A percentile compares a stretch with the other conserved stretches of the same genome.
Evolutionary conservation across 2,888 invertebrate species (phyloP).

Genomic region (Andrena praecox): DNA sequence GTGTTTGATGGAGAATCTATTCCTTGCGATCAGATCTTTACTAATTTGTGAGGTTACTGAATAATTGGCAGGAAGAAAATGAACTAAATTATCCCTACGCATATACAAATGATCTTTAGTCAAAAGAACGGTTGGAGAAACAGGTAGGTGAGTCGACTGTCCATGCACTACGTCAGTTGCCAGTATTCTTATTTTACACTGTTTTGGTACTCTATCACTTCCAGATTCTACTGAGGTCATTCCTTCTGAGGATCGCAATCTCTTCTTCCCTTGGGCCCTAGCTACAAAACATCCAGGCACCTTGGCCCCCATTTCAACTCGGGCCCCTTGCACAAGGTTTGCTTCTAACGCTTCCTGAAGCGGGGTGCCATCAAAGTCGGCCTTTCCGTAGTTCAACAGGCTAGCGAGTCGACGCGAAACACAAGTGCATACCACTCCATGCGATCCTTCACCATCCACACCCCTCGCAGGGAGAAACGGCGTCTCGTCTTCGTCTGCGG

Average conservation of each 20-base stretch:
- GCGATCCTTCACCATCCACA: background rate
- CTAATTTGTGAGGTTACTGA: too few relatives aligned
- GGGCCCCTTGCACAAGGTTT: background rate
- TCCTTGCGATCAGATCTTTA: too few relatives aligned
- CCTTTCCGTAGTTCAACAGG: background rate
- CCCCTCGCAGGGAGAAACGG: background rate
- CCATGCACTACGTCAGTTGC: background rate
- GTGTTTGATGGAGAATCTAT: background rate
- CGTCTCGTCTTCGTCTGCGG: background rate
- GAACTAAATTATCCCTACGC: too few relatives aligned
- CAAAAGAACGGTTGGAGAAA: background rate
- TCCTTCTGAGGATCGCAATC: conserved; percentile 1
- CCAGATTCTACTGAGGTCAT: background rate
- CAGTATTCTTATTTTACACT: background rate
- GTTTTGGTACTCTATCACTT: background rate
- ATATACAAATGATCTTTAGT: background rate
- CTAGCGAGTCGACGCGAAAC: background rate
- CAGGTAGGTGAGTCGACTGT: background rate
- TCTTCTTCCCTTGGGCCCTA: too few relatives aligned
- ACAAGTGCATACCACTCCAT: background rate
- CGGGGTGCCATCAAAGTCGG: background rate
- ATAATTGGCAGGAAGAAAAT: too few relatives aligned
- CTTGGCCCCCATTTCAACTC: background rate
- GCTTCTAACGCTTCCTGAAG: background rate
- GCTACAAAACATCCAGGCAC: too few relatives aligned